These are phyloP conservation scores for Morpho deidamia DNA, from an alignment of 2,888 invertebrate genomes.

Conservation along the genomic window DNA sequence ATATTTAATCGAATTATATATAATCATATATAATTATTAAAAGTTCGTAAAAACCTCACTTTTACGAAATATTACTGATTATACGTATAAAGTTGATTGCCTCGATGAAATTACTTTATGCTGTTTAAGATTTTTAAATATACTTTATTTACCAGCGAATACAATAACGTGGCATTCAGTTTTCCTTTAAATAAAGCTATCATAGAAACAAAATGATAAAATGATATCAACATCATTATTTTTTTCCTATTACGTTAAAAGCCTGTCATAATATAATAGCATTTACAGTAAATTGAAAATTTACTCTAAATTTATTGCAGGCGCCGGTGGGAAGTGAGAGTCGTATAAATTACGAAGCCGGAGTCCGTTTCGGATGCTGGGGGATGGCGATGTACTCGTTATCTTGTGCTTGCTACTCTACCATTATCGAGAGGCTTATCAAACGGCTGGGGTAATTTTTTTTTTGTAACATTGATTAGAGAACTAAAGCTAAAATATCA, in stretches of 20 bases:
- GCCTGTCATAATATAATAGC: conserved; percentile 5
- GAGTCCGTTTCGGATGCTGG: conserved; percentile 96
- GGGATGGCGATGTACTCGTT: conserved; percentile 97
- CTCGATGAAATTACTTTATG: too few species aligned
- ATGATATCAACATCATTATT: not conserved
- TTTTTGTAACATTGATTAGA: not conserved
- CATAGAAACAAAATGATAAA: too few species aligned
- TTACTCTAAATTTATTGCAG: conserved; percentile 63
- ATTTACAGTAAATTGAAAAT: conserved; percentile 7
- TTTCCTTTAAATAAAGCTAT: too few species aligned
- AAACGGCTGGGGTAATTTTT: conserved; percentile 80
- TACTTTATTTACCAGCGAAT: too few species aligned
- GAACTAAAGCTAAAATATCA: too few species aligned
- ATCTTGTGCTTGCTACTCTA: conserved; percentile 96
- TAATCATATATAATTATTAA: too few species aligned
- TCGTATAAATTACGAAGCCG: conserved; percentile 89
- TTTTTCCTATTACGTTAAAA: not conserved
- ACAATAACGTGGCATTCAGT: too few species aligned
- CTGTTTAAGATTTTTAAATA: too few species aligned
- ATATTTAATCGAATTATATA: too few species aligned
- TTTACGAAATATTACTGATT: too few species aligned
- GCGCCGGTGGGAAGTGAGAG: conserved; percentile 82
- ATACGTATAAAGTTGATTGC: too few species aligned
- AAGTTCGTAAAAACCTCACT: too few species aligned
- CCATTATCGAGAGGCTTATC: conserved; percentile 92